phyloP scores from a whole-genome alignment of 2,113 vertebrate genomes.

The Petaurus breviceps region DNA sequence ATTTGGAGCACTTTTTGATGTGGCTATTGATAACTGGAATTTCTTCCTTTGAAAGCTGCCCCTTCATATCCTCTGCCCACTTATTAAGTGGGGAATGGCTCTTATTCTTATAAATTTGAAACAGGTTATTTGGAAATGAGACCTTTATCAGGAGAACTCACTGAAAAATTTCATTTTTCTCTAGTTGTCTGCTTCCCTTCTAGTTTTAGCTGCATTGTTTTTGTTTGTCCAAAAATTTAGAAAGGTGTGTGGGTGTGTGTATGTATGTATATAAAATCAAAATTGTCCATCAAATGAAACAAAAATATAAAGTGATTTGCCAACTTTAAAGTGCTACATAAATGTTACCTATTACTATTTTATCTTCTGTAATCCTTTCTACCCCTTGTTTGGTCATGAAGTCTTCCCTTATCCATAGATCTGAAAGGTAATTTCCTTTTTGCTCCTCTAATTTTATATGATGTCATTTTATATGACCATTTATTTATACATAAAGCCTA shows the following conservation, averaged over 20 bases:
- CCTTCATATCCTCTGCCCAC: neutral
- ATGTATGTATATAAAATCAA: neutral
- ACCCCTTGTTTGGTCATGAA: neutral
- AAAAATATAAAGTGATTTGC: neutral
- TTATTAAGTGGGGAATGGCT: neutral
- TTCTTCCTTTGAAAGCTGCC: neutral
- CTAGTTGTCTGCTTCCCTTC: neutral
- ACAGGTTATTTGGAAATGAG: neutral
- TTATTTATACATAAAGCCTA: neutral
- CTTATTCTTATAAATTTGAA: neutral
- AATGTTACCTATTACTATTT: neutral
- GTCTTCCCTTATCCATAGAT: neutral
- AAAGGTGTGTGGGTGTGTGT: no score
- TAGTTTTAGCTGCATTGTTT: neutral
- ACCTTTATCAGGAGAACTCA: neutral
- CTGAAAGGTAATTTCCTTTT: neutral
- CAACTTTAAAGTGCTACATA: neutral
- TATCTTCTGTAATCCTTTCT: neutral
- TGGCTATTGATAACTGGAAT: neutral
- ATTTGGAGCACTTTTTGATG: neutral
- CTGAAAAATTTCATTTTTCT: neutral
- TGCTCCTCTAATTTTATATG: neutral
- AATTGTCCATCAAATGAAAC: neutral
- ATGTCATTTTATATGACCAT: neutral
- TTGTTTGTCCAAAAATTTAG: neutral